phyloP scores from a whole-genome alignment of 2,797 vertebrate genomes.

The Allobates femoralis region DNA sequence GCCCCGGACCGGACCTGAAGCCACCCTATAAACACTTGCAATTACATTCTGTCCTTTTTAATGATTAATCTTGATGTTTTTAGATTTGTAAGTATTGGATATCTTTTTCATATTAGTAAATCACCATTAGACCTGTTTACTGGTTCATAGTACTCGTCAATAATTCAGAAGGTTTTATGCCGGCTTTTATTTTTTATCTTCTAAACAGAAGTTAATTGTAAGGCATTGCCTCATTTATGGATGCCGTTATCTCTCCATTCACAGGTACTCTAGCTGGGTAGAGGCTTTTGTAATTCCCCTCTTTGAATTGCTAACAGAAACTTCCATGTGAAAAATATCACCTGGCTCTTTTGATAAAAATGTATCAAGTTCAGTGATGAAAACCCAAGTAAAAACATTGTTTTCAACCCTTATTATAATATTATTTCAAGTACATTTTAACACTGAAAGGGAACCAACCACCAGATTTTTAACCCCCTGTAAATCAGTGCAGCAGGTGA shows the following conservation, averaged over 20 bases:
- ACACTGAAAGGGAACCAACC: no score
- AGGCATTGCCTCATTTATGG: background rate
- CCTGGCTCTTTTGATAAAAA: background rate
- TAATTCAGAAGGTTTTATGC: background rate
- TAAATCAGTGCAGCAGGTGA: no score
- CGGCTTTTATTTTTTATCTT: background rate
- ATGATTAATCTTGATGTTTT: background rate
- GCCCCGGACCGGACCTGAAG: no score
- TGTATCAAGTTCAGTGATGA: background rate
- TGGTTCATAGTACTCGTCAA: background rate
- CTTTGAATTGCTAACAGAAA: background rate
- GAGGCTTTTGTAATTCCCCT: background rate
- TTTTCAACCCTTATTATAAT: no score
- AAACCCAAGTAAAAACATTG: background rate
- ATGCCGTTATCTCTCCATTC: background rate
- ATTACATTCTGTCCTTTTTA: background rate
- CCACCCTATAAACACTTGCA: constrained; percentile 11
- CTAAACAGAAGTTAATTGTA: background rate
- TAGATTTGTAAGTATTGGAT: constrained; percentile 27
- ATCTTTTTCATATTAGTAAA: background rate
- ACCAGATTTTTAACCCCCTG: no score
- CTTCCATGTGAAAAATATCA: background rate
- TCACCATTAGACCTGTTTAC: background rate
- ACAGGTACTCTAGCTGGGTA: background rate
- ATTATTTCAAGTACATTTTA: no score